Evolutionary conservation across 1,140 invertebrate species (phyloP).

Genomic region (Papilio xuthus): DNA sequence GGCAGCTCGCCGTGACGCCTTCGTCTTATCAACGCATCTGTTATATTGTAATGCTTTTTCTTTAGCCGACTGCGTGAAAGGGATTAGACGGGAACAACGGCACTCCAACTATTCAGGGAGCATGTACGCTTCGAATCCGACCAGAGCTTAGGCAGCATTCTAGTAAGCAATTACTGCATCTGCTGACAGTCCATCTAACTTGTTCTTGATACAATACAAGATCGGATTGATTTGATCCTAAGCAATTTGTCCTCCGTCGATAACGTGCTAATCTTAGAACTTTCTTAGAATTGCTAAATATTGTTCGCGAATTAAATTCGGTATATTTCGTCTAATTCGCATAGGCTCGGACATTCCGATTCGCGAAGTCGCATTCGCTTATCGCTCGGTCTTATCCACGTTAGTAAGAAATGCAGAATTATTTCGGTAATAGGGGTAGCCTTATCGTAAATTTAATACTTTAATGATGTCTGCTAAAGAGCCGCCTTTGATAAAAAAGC

Average conservation of each 20-base stretch:
- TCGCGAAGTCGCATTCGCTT: constrained; percentile 29
- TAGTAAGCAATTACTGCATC: constrained; percentile 22
- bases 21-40: constrained; percentile 57
- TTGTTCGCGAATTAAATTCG: not conserved
- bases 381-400: constrained; percentile 40
- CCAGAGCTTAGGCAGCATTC: constrained; percentile 38
- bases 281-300: not conserved
- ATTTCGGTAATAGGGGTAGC: constrained; percentile 50
- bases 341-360: constrained; percentile 15
- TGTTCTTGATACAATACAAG: not conserved
- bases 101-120: constrained; percentile 45
- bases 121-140: constrained; percentile 36
- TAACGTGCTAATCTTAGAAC: not conserved
- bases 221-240: not conserved
- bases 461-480: constrained; percentile 67
- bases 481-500: constrained; percentile 64
- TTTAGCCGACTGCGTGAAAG: constrained; percentile 54
- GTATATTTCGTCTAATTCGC: not conserved
- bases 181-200: not conserved
- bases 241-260: not conserved
- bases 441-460: constrained; percentile 75
- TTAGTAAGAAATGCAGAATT: constrained; percentile 52
- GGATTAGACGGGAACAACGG: constrained; percentile 51
- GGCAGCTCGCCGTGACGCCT: constrained; percentile 54
- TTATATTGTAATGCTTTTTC: constrained; percentile 64